Percentiles rank a stretch among this genome's conserved stretches.
Evolutionary conservation across 1,140 invertebrate genomes (phyloP).

Genomic region (Philotrypesis tridentata): DNA sequence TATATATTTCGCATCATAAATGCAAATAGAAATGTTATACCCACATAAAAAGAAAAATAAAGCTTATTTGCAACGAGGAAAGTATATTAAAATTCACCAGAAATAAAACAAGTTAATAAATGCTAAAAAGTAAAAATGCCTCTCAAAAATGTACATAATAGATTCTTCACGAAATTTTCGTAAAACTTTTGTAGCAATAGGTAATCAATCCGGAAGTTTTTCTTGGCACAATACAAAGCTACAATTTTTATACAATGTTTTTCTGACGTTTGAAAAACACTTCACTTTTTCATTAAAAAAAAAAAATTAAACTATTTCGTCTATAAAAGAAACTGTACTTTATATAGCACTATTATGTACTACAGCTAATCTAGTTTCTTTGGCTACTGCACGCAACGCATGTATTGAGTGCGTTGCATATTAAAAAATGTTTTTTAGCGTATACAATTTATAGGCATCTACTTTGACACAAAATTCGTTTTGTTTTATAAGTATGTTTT

Average conservation of each 20-base stretch:
- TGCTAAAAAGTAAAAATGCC: background rate
- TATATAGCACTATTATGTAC: constrained; percentile 32
- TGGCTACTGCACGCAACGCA: constrained; percentile 32
- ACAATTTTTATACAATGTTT: background rate
- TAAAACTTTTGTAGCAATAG: background rate
- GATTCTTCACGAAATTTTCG: background rate
- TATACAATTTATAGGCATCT: constrained; percentile 47
- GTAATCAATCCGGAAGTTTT: background rate
- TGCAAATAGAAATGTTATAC: constrained; percentile 37
- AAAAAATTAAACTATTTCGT: background rate
- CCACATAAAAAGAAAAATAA: constrained; percentile 25
- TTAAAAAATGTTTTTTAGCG: constrained; percentile 44
- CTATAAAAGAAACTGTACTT: constrained; percentile 9
- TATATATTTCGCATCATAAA: constrained; percentile 46
- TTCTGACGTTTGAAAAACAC: background rate
- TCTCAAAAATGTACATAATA: background rate
- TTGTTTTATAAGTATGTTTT: constrained; percentile 28
- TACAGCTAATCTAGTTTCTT: constrained; percentile 48
- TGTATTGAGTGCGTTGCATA: background rate
- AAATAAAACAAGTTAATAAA: background rate
- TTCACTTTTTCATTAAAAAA: constrained; percentile 1
- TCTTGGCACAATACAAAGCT: constrained; percentile 38
- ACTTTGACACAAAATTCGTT: constrained; percentile 40
- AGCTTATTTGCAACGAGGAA: constrained; percentile 21
- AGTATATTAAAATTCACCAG: background rate